Evolutionary conservation across 2,888 invertebrate species (phyloP).

Genomic region (Caenorhabditis doughertyi): DNA sequence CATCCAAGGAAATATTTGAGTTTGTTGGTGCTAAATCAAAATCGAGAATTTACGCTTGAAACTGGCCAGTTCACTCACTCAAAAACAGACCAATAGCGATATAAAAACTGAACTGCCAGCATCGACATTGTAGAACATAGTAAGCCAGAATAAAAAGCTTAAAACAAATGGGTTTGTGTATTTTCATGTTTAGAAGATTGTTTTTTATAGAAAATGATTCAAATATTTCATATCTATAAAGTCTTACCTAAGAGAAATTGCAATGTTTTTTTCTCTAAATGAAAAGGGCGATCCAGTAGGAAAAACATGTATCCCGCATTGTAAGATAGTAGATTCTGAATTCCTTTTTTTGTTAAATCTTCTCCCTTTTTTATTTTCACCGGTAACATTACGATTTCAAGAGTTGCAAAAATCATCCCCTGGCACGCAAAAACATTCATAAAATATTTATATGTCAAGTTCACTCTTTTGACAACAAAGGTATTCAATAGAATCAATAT

Average conservation of each 20-base stretch:
- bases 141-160: not conserved
- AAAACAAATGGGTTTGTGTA: too few relatives aligned
- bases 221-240: not conserved
- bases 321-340: constrained; percentile 8
- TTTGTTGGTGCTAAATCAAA: not conserved
- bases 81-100: constrained; percentile 8
- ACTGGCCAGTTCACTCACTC: not conserved
- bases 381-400: not conserved
- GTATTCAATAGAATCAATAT: not conserved
- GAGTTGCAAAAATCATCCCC: not conserved
- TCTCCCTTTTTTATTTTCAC: not conserved
- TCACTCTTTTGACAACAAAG: not conserved
- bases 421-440: constrained; percentile 8
- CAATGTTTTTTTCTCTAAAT: not conserved
- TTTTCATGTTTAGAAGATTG: too few relatives aligned
- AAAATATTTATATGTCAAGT: constrained; percentile 4
- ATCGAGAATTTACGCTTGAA: not conserved
- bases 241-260: not conserved
- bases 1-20: not conserved
- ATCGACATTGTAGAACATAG: constrained; percentile 11
- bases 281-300: not conserved
- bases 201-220: not conserved
- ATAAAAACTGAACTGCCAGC: constrained; percentile 11
- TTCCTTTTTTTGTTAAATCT: not conserved
- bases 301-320: constrained; percentile 14